Evolutionary conservation across 2,888 invertebrate species (phyloP).

Genomic region (Agrotis clavis): DNA sequence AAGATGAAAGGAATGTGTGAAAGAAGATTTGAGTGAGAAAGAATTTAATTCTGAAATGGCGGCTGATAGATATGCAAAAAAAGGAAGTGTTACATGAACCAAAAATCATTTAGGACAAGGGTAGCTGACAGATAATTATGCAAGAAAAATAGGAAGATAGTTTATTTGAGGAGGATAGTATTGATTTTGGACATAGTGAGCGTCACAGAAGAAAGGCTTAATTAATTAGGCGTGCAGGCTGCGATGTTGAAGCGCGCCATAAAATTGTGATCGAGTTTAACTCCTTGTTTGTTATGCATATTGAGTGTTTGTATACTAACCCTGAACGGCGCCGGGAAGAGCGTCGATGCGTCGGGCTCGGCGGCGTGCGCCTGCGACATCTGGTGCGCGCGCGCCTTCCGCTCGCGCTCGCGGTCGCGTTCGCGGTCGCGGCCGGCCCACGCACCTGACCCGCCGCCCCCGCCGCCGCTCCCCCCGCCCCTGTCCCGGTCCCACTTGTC

Average conservation of each 20-base stretch:
- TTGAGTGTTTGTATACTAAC: constrained; percentile 84
- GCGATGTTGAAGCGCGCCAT: background rate
- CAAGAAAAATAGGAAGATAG: background rate
- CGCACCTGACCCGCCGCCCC: constrained; percentile 76
- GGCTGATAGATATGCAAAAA: background rate
- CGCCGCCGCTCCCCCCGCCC: constrained; percentile 81
- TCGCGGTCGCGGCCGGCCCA: constrained; percentile 92
- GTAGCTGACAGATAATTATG: background rate
- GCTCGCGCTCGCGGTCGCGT: constrained; percentile 94
- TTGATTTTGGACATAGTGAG: background rate
- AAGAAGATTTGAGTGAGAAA: background rate
- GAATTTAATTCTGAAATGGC: background rate
- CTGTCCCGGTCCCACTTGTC: constrained; percentile 90
- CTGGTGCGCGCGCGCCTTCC: constrained; percentile 94
- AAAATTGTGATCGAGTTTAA: background rate
- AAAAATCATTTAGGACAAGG: background rate
- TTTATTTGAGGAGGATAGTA: too few relatives aligned
- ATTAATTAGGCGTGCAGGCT: too few relatives aligned
- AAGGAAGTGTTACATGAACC: background rate
- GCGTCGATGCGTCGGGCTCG: constrained; percentile 91
- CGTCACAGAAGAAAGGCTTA: background rate
- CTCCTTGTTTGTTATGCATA: constrained; percentile 9
- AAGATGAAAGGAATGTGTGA: background rate
- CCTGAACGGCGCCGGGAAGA: constrained; percentile 93
- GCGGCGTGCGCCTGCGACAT: constrained; percentile 92